Percentiles rank a stretch among this genome's conserved stretches.
Conservation (phyloP, 2,113 vertebrate genomes). For the Percina caprodes region DNA sequence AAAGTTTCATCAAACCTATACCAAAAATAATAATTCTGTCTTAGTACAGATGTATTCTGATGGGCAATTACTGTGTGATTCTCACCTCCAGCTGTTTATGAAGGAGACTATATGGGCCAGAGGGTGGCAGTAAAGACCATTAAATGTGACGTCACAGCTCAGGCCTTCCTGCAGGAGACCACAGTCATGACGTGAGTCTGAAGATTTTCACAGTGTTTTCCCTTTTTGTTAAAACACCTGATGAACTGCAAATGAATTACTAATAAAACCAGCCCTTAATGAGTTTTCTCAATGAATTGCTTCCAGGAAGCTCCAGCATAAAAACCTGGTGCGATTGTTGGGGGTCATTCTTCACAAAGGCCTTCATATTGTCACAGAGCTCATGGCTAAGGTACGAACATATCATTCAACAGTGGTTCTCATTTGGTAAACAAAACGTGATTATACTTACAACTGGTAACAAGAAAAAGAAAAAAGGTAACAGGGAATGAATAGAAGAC, state of each 20-base stretch:
- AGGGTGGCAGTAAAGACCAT: constrained; percentile 95
- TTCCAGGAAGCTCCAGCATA: constrained; percentile 90
- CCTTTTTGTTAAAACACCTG: background rate
- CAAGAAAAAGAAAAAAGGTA: background rate
- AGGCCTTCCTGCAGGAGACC: constrained; percentile 91
- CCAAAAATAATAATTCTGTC: background rate
- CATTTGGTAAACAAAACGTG: background rate
- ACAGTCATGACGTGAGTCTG: constrained; percentile 93
- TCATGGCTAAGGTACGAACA: constrained; percentile 90
- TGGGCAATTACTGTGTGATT: background rate
- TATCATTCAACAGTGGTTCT: background rate
- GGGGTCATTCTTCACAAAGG: constrained; percentile 93
- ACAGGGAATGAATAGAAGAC: background rate
- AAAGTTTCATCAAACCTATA: background rate
- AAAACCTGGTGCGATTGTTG: constrained; percentile 90
- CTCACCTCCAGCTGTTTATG: constrained; percentile 84
- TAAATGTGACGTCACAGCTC: constrained; percentile 92
- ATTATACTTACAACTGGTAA: background rate
- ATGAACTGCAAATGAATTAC: background rate
- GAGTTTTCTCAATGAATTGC: background rate
- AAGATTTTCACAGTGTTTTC: background rate
- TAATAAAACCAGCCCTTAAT: too few species aligned
- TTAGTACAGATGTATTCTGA: background rate
- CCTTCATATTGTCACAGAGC: constrained; percentile 93
- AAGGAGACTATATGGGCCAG: constrained; percentile 91